phyloP scores from a whole-genome alignment of 2,888 invertebrate genomes.

The Apamea crenata region DNA sequence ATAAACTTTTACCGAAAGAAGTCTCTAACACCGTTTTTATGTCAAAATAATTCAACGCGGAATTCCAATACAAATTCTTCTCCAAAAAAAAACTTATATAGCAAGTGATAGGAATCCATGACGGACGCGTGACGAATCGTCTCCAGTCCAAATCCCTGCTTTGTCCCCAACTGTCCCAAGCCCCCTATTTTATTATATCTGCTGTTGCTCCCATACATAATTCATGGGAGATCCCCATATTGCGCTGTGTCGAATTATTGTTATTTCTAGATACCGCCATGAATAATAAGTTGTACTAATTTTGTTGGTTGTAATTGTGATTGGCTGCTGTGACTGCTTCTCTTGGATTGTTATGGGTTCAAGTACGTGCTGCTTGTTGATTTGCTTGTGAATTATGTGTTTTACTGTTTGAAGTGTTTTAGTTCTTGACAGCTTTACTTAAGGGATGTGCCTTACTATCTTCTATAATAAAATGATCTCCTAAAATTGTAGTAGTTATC shows the following conservation, averaged over 20 bases:
- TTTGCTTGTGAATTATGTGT: slow-evolving; percentile 23
- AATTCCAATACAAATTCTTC: slow-evolving; percentile 13
- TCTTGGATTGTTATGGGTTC: slow-evolving; percentile 23
- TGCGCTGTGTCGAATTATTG: slow-evolving; percentile 69
- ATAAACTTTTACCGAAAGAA: not conserved
- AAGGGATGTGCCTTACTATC: not conserved
- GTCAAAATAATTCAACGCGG: slow-evolving; percentile 1
- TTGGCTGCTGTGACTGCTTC: slow-evolving; percentile 67
- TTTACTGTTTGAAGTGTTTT: not conserved
- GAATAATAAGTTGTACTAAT: slow-evolving; percentile 68
- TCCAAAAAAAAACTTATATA: slow-evolving; percentile 11
- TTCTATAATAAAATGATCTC: not conserved
- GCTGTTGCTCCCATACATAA: slow-evolving; percentile 77
- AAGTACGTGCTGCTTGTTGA: slow-evolving; percentile 18
- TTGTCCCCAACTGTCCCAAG: slow-evolving; percentile 66
- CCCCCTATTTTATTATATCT: slow-evolving; percentile 78
- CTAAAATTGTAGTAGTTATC: not conserved
- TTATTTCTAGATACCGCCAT: slow-evolving; percentile 70
- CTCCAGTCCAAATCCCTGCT: slow-evolving; percentile 77
- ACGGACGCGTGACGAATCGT: slow-evolving; percentile 82
- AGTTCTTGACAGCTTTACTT: not conserved
- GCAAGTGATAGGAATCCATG: slow-evolving; percentile 48
- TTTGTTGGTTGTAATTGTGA: slow-evolving; percentile 63
- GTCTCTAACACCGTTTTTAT: not conserved
- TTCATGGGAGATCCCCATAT: slow-evolving; percentile 78